These are phyloP conservation scores for Meloe dianella DNA, from an alignment of 2,888 invertebrate genomes.

Conservation along the genomic window DNA sequence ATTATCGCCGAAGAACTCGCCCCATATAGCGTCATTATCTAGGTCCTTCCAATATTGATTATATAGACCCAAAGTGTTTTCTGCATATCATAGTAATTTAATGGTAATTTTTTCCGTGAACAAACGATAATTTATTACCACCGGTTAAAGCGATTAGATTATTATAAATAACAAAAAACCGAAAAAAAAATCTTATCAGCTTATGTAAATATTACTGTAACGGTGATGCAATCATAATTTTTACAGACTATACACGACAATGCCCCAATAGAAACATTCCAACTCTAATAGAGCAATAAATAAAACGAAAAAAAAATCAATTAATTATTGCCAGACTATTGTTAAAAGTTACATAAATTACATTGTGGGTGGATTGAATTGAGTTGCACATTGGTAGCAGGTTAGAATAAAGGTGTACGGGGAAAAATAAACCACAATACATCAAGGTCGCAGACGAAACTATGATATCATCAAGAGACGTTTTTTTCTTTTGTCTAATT, in stretches of 20 bases:
- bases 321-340: background rate
- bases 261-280: background rate
- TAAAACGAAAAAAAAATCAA: background rate
- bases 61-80: background rate
- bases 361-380: background rate
- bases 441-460: slow-evolving; percentile 37
- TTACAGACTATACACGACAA: too few relatives aligned
- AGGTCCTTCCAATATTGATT: background rate
- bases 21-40: background rate
- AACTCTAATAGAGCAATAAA: background rate
- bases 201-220: slow-evolving; percentile 5
- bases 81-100: background rate
- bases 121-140: background rate
- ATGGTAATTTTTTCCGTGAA: background rate
- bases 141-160: background rate
- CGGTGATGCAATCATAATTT: background rate
- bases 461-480: slow-evolving; percentile 31
- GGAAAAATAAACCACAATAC: slow-evolving; percentile 30
- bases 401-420: background rate
- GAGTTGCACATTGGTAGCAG: slow-evolving; percentile 2
- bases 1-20: background rate
- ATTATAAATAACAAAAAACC: background rate
- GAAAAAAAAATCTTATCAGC: background rate
- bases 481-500: slow-evolving; percentile 33
- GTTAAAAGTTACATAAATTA: background rate